These are phyloP conservation scores for Ictalurus punctatus DNA, from an alignment of 2,113 vertebrate species.

Conservation along the genomic window DNA sequence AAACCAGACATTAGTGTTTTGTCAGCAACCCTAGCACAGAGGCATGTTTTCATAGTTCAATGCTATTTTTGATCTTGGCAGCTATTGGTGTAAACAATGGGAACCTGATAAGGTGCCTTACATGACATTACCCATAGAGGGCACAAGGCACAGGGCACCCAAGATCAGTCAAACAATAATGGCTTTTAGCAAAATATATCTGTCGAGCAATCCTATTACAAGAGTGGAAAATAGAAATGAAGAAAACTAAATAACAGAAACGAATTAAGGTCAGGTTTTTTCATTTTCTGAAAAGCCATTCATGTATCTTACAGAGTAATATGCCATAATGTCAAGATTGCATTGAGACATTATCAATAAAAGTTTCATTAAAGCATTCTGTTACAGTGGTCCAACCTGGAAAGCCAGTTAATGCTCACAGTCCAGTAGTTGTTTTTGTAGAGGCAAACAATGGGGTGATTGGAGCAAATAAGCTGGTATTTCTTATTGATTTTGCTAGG, in stretches of 20 bases:
- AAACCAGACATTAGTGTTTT: not conserved
- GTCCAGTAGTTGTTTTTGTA: not conserved
- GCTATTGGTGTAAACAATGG: conserved; percentile 33
- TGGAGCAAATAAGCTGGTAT: not conserved
- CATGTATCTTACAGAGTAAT: not conserved
- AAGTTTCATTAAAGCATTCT: not conserved
- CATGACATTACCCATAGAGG: conserved; percentile 33
- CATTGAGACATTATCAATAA: not conserved
- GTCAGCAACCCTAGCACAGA: conserved; percentile 1
- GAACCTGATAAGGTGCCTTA: conserved; percentile 11
- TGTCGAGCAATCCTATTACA: not conserved
- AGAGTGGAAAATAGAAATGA: not conserved
- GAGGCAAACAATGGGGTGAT: not conserved
- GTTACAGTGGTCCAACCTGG: not conserved
- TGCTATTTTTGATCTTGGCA: conserved; percentile 37
- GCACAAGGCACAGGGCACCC: conserved; percentile 1
- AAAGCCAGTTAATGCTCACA: not conserved
- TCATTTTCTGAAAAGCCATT: not conserved
- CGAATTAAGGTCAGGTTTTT: not conserved
- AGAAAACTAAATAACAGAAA: not conserved
- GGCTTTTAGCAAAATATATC: not conserved
- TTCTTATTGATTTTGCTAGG: not conserved
- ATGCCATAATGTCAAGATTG: not conserved
- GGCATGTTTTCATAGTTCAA: conserved; percentile 27
- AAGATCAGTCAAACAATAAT: not conserved